Conservation (phyloP, 2,797 vertebrate genomes). For the Sebastes baramenuke region DNA sequence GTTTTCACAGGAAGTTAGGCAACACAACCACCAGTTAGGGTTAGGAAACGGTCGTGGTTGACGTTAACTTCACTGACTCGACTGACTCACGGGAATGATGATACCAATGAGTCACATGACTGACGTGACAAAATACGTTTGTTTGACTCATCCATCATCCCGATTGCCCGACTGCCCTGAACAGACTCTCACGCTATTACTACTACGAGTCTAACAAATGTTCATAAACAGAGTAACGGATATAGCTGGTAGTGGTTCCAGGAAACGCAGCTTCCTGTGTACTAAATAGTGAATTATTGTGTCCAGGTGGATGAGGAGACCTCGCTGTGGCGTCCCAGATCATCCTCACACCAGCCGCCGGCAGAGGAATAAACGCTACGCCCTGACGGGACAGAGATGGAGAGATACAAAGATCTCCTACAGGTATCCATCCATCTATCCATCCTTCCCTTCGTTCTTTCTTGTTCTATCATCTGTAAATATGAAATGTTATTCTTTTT, state of each 20-base stretch:
- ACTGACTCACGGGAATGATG: too few relatives aligned
- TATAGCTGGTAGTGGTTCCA: not conserved
- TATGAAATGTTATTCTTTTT: not conserved
- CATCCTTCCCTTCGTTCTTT: not conserved
- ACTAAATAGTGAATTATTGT: not conserved
- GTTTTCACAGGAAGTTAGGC: too few relatives aligned
- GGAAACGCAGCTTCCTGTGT: not conserved
- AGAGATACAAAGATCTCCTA: conserved; percentile 96
- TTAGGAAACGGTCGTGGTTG: too few relatives aligned
- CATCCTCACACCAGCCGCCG: conserved; percentile 89
- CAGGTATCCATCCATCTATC: conserved; percentile 81
- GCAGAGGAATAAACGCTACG: conserved; percentile 94
- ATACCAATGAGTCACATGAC: too few relatives aligned
- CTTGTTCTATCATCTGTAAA: not conserved
- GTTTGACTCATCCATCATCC: too few relatives aligned
- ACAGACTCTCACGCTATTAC: too few relatives aligned
- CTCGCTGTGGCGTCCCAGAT: conserved; percentile 95
- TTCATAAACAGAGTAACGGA: too few relatives aligned
- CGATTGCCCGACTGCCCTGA: too few relatives aligned
- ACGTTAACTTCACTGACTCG: too few relatives aligned
- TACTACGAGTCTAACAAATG: too few relatives aligned
- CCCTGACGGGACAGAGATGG: conserved; percentile 97
- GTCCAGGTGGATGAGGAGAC: conserved; percentile 95
- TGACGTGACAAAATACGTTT: too few relatives aligned
- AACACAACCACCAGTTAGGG: too few relatives aligned